phyloP scores from a whole-genome alignment of 2,113 vertebrate genomes.

The Dromaius novaehollandiae region DNA sequence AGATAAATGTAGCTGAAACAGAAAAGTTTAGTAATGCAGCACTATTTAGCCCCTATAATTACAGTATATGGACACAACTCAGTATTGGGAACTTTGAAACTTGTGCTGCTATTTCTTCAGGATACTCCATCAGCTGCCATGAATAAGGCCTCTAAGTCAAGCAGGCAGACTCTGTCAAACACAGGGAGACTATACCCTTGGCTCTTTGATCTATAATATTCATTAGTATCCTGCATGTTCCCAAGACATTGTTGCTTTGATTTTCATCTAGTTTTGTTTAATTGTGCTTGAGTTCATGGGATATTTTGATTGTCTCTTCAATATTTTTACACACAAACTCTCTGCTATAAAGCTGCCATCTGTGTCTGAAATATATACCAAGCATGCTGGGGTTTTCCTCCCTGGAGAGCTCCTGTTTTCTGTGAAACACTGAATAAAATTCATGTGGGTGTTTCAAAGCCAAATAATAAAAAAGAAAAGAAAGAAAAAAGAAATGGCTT shows the following conservation, averaged over 20 bases:
- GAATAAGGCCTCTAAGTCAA: neutral
- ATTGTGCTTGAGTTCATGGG: neutral
- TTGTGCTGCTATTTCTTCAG: neutral
- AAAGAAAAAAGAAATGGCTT: neutral
- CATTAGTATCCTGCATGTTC: neutral
- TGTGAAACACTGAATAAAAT: constrained; percentile 30
- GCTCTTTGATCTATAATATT: neutral
- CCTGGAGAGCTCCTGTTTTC: neutral
- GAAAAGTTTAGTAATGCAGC: neutral
- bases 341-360: constrained; percentile 38
- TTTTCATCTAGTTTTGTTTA: constrained; percentile 48
- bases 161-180: neutral
- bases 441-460: constrained; percentile 2
- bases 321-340: constrained; percentile 22
- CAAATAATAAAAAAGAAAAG: neutral
- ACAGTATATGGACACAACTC: neutral
- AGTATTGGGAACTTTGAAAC: neutral
- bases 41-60: neutral
- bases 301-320: constrained; percentile 44
- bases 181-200: neutral
- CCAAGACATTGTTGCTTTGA: constrained; percentile 16
- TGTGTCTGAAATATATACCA: constrained; percentile 21
- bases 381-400: neutral
- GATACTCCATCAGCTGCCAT: neutral
- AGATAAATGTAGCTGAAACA: neutral